phyloP scores from a whole-genome alignment of 2,888 invertebrate genomes.

The Heliconius ethilla region DNA sequence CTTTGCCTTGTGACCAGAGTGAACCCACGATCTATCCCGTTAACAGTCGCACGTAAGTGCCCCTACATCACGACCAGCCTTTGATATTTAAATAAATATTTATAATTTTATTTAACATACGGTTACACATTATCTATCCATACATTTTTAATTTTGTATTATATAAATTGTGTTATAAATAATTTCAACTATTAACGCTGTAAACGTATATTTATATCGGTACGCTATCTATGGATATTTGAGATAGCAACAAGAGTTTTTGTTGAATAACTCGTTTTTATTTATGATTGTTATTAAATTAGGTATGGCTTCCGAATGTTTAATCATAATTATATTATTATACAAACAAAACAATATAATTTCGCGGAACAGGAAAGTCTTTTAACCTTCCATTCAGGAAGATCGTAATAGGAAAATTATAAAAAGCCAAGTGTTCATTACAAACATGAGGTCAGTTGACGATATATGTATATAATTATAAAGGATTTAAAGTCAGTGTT shows the following conservation, averaged over 20 bases:
- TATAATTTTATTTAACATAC: too few species aligned
- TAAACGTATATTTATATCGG: too few species aligned
- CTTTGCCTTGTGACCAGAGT: too few species aligned
- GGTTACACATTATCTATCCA: too few species aligned
- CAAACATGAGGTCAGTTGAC: constrained; percentile 19
- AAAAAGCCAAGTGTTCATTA: background rate
- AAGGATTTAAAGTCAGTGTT: background rate
- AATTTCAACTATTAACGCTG: too few species aligned
- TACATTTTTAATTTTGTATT: too few species aligned
- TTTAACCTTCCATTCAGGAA: constrained; percentile 29
- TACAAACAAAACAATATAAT: constrained; percentile 19
- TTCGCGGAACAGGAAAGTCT: constrained; percentile 31
- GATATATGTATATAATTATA: constrained; percentile 3
- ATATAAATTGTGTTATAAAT: too few species aligned
- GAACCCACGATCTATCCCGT: too few species aligned
- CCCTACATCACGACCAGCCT: too few species aligned
- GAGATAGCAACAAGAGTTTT: constrained; percentile 1
- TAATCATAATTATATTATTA: constrained; percentile 1
- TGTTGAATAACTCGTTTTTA: background rate
- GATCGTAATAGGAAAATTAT: constrained; percentile 29
- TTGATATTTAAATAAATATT: too few species aligned
- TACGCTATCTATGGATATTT: background rate
- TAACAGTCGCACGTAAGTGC: too few species aligned
- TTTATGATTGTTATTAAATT: constrained; percentile 2
- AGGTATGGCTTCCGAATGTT: background rate